phyloP scores from a whole-genome alignment of 2,113 vertebrate species.

The Colistium nudipinnis region DNA sequence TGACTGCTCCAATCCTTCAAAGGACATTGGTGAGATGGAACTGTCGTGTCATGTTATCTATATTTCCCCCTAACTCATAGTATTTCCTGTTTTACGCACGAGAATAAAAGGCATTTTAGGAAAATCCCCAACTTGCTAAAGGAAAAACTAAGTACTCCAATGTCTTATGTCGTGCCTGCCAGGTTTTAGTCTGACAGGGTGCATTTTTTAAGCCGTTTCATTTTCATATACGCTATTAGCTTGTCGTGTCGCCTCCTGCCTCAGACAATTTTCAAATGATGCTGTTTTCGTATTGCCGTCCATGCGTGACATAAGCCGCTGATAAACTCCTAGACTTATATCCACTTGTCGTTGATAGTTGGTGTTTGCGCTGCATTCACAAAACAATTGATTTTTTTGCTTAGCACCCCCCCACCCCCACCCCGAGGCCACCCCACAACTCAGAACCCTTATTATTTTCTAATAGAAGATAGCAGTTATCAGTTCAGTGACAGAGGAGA shows the following conservation, averaged over 20 bases:
- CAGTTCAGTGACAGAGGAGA: slow-evolving; percentile 57
- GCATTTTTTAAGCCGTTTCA: slow-evolving; percentile 3
- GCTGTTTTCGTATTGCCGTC: slow-evolving; percentile 52
- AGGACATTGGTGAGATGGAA: neutral
- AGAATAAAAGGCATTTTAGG: neutral
- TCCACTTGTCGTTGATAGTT: slow-evolving; percentile 47
- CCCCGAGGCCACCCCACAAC: slow-evolving; percentile 20
- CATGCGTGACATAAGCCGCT: slow-evolving; percentile 59
- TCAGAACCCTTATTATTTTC: slow-evolving; percentile 63
- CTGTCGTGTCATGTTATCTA: neutral
- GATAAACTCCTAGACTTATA: slow-evolving; percentile 67
- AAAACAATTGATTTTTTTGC: slow-evolving; percentile 32
- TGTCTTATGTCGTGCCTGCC: neutral
- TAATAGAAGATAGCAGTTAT: slow-evolving; percentile 62
- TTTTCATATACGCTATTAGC: slow-evolving; percentile 37
- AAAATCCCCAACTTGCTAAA: neutral
- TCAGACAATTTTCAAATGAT: slow-evolving; percentile 56
- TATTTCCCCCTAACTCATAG: neutral
- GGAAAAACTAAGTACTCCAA: neutral
- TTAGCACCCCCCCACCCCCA: neutral
- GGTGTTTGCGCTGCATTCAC: slow-evolving; percentile 63
- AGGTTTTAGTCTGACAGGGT: slow-evolving; percentile 18
- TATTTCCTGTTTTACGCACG: neutral
- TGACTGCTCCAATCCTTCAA: neutral
- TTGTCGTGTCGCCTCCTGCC: slow-evolving; percentile 32